These are phyloP conservation scores for Fissipunctia ypsillon DNA, from an alignment of 2,888 invertebrate species.

Conservation along the genomic window DNA sequence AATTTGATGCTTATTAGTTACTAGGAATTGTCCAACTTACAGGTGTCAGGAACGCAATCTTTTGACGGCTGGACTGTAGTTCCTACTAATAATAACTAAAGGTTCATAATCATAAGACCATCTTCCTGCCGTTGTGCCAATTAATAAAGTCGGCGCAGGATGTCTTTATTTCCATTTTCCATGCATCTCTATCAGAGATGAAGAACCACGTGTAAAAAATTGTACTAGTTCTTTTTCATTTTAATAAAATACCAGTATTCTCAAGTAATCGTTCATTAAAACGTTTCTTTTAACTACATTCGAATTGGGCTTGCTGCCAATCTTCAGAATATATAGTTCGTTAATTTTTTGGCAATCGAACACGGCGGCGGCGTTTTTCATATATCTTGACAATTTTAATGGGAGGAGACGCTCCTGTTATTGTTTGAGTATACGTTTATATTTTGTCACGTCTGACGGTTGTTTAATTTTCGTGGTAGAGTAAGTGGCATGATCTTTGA, in stretches of 20 bases:
- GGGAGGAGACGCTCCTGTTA: background rate
- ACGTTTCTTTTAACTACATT: conserved; percentile 28
- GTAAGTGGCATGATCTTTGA: background rate
- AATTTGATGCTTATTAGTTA: too few species aligned
- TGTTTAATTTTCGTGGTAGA: background rate
- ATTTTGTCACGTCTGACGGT: background rate
- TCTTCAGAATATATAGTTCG: conserved; percentile 6
- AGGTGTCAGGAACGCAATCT: too few species aligned
- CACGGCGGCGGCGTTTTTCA: conserved; percentile 31
- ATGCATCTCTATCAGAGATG: background rate
- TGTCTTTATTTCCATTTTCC: background rate
- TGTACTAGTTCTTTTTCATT: background rate
- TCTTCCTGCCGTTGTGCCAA: too few species aligned
- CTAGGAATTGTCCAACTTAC: too few species aligned
- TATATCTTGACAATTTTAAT: conserved; percentile 45
- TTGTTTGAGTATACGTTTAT: background rate
- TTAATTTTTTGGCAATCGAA: conserved; percentile 47
- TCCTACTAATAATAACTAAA: too few species aligned
- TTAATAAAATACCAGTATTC: conserved; percentile 6
- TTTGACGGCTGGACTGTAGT: too few species aligned
- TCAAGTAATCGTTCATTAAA: conserved; percentile 30
- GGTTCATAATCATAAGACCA: too few species aligned
- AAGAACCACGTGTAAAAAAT: background rate
- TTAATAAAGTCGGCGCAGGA: background rate
- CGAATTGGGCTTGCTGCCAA: conserved; percentile 43